These are phyloP conservation scores for Bembecia ichneumoniformis DNA, from an alignment of 2,888 invertebrate genomes.

Conservation along the genomic window DNA sequence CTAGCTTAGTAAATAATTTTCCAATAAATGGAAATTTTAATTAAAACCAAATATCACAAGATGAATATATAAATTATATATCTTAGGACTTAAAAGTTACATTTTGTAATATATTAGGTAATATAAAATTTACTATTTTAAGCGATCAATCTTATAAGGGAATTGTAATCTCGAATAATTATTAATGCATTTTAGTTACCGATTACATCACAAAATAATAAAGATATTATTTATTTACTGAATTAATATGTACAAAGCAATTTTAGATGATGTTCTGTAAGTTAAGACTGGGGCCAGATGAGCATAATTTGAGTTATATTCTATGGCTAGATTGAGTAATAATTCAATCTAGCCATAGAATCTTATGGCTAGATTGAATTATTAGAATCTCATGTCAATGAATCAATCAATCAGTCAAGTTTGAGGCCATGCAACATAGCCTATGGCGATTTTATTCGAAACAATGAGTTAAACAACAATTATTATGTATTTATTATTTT, in stretches of 20 bases:
- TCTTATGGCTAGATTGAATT: too few relatives aligned
- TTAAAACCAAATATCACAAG: conserved; percentile 63
- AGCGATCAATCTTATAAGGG: conserved; percentile 27
- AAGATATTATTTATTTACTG: neutral
- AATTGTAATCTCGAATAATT: conserved; percentile 45
- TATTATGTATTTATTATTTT: too few relatives aligned
- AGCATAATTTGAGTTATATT: too few relatives aligned
- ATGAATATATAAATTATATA: conserved; percentile 23
- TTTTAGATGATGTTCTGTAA: too few relatives aligned
- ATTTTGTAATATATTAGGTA: conserved; percentile 22
- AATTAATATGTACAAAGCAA: neutral
- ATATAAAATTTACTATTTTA: conserved; percentile 11
- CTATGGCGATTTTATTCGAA: too few relatives aligned
- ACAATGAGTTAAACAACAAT: too few relatives aligned
- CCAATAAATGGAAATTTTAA: neutral
- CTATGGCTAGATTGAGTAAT: too few relatives aligned
- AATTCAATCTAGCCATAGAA: too few relatives aligned
- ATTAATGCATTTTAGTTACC: conserved; percentile 46
- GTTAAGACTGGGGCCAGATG: too few relatives aligned
- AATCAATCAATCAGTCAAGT: too few relatives aligned
- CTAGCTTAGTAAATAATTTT: conserved; percentile 1
- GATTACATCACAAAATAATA: conserved; percentile 39
- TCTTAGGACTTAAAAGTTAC: conserved; percentile 24
- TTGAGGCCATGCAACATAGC: too few relatives aligned
- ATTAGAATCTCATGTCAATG: too few relatives aligned